Base-by-base conservation (phyloP, 2,888 invertebrate genomes). In the Arctia plantaginis region DNA sequence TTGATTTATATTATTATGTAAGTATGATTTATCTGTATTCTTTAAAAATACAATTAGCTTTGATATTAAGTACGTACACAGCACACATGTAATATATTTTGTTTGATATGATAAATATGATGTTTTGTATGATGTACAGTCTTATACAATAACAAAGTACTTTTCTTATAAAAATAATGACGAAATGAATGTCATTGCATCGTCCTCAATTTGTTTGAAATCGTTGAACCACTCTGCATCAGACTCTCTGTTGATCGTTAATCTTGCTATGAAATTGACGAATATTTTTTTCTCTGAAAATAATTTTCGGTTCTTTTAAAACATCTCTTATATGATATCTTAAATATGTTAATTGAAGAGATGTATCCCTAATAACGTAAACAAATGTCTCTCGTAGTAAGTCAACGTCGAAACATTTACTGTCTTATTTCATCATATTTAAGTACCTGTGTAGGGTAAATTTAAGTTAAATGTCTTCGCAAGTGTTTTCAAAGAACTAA, bases 151-250 rank as follows among this genome's bases (percentile, higher is more conserved):
- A 30, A 62, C 62, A 62, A 62, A 62, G 62, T 39, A 27, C 39
- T 41, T 59, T 59, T 69, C 35, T 69, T 44, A 44, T 44, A 64
- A 47, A 59, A 33, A 44, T 30, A 64, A 70, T 44, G 39, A 47
- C 18, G 18, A 15, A 69, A 59, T 47, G 44, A 15, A 44, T 62
- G 51, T 69, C 59, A 62, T 69, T 62, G 59, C 41, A 20, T 69
- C 35, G 69, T 59, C 41, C 69, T 62, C 41, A 59, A 69, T 27
- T 41, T 59, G 39, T 55, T 69, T 41, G 59, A 59, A 69, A 69
- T 41, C 69, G 27, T 41, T 69, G 59, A 69, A 59, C 69, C 23
- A 59, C 59, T n/a, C 27, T 39, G 55, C 18, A 35, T 7, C 51
- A 55, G 35, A 59, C 35, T 35, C n/a, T 35, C 3, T 39, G n/a